Base-by-base conservation (phyloP, 2,888 invertebrate species). In the Dusona sp. region DNA sequence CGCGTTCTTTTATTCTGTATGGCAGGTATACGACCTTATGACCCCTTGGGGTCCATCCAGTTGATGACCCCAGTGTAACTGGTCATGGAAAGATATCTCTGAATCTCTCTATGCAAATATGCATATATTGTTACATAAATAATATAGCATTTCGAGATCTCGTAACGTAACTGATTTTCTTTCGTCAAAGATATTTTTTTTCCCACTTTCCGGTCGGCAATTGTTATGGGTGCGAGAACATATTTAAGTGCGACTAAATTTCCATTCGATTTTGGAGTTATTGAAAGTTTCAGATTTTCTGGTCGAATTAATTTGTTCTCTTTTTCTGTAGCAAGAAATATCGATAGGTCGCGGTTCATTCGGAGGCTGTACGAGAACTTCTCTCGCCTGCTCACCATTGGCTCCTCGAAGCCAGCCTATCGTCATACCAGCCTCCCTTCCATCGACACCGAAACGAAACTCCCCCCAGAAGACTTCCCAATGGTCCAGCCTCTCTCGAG, bases 311-410 rank as follows among this genome's bases (percentile, higher is more conserved):
- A 57, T 4, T 57, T 13, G 11, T 25, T 9, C 16, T 3, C 6
- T 29, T 2, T 29, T 61, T 29, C 16, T 61, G 16, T 29, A 7
- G 29, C 29, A 4, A 57, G 1, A 29, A 9, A 29, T 29, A 29
- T 61, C 61, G 61, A 61, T 16, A 16, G 61, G 67, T 57, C 45
- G 65, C 42, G 82, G n/a, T 78, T 83, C 83, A 84, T 74, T 38
- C 77, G 90, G 91, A 92, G 89, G 91, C 90, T 91, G 91, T 89
- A 90, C 92, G 91, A 92, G 89, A 90, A 90, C 88, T 73, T 89
- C 48, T 64, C 85, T 79, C 81, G 79, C 90, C 86, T 84, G 88
- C 84, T 89, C 88, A 85, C 91, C 82, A 93, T 93, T 93, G 93
- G 93, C 86, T 88, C 89, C 84, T 82, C 84, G 64, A 81, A 54